Base-by-base conservation (phyloP, 1,140 invertebrate species). In the Mercenaria mercenaria region DNA sequence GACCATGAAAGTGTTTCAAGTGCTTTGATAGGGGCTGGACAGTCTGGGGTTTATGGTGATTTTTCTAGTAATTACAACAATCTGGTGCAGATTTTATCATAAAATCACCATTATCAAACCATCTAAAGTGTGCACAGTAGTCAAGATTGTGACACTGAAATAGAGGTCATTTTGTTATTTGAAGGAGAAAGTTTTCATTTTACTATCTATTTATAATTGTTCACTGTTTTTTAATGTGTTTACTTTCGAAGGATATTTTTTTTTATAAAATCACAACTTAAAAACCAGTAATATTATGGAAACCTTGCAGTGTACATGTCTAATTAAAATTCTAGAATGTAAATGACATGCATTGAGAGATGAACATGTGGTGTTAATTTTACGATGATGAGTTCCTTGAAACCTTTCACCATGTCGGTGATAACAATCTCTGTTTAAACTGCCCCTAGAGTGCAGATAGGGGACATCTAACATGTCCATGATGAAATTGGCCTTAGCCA, bases 341-440 rank as follows among this genome's bases (percentile, higher is more conserved):
- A 37, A 81, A 81, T 64, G 29, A 61, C 32, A 10, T 11, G 23
- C 41, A 52, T 39, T 81, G 79, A 81, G 43, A 20, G 52, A 81
- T 82, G 56, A 13, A n/a, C 80, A 82, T 82, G 80, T 82, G 80
- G 26, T 82, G 52, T 67, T 82, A 67, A 82, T 82, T 72, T 72
- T 72, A 39, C 39, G 34, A 4, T 72, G 67, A 72, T 72, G 34
- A 72, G 37, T 20, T 15, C 2, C 15, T 39, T 2, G 15, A 37
- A 4, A 23, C 67, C 18, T 72, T 18, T 72, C 67, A 72, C 34
- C 67, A 72, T 72, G 34, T 72, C 26, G 23, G 26, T 39, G 67
- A 72, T 72, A 72, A 72, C 6, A 72, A 72, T 72, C 67, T 72
- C 34, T 18, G 15, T 47, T 8, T 47, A 47, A 47, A 47, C 43